A percentile compares a stretch with the other conserved stretches of the same genome.
These are phyloP conservation scores for Calameuta idolon DNA, from an alignment of 2,888 invertebrate species.

Conservation along the genomic window DNA sequence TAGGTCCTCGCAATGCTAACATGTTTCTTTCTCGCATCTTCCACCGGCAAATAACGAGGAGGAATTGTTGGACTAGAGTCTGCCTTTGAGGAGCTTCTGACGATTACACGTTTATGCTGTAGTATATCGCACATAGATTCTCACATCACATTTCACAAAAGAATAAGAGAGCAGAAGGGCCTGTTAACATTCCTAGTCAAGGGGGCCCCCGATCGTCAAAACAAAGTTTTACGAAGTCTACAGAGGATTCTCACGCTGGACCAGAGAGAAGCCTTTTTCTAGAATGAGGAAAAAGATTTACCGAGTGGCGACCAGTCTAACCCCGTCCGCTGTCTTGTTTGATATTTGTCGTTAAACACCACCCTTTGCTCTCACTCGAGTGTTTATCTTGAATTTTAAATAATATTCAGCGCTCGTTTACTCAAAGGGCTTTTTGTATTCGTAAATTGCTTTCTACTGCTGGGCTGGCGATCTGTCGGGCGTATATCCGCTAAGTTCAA, in stretches of 20 bases:
- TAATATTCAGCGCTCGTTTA: slow-evolving; percentile 14
- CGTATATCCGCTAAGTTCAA: background rate
- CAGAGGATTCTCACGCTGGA: background rate
- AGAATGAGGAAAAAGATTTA: background rate
- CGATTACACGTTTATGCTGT: background rate
- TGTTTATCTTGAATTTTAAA: slow-evolving; percentile 39
- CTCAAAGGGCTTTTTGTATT: background rate
- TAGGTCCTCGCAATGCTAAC: background rate
- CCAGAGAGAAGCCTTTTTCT: background rate
- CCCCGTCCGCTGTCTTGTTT: slow-evolving; percentile 8
- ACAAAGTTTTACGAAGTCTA: background rate
- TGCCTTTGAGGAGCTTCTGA: background rate
- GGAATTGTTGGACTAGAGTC: background rate
- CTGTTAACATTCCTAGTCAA: background rate
- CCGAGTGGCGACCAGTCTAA: background rate
- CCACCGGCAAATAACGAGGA: background rate
- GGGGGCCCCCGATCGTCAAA: background rate
- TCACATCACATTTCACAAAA: background rate
- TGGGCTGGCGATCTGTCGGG: background rate
- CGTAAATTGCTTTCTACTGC: background rate
- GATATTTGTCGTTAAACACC: slow-evolving; percentile 46
- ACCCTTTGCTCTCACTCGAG: slow-evolving; percentile 25
- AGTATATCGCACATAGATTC: background rate
- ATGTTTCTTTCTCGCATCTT: background rate
- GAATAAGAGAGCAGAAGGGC: background rate